phyloP scores from a whole-genome alignment of 1,140 invertebrate species.

The Diorhabda carinulata region DNA sequence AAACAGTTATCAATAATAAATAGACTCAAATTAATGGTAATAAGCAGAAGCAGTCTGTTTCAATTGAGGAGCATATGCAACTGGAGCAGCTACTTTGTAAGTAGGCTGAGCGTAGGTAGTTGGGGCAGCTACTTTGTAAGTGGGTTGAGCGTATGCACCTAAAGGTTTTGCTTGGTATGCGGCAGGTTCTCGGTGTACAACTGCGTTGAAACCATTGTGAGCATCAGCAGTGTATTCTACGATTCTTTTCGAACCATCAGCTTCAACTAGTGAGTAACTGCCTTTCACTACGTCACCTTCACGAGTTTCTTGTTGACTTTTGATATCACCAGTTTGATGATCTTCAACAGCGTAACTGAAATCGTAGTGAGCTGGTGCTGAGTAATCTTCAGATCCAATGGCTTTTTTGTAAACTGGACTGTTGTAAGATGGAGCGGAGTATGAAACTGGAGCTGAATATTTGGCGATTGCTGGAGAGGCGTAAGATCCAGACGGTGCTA shows the following conservation, averaged over 20 bases:
- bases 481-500: neutral
- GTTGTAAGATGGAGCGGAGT: neutral
- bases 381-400: too few species aligned
- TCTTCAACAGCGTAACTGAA: conserved; percentile 40
- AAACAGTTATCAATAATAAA: too few species aligned
- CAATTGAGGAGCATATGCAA: too few species aligned
- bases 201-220: conserved; percentile 13
- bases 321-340: conserved; percentile 46
- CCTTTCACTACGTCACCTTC: conserved; percentile 11
- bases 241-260: conserved; percentile 28
- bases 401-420: too few species aligned
- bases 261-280: conserved; percentile 28
- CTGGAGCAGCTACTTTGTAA: too few species aligned
- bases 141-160: too few species aligned
- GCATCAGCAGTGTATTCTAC: conserved; percentile 26
- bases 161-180: too few species aligned
- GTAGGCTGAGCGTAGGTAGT: too few species aligned
- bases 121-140: too few species aligned
- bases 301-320: conserved; percentile 18
- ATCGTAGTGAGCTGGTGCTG: conserved; percentile 26
- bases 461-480: neutral
- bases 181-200: conserved; percentile 19
- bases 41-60: too few species aligned
- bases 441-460: conserved; percentile 2
- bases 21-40: too few species aligned